A percentile compares a stretch with the other conserved stretches of the same genome.
phyloP scores from a whole-genome alignment of 2,888 invertebrate genomes.

The Conchocele bisecta region DNA sequence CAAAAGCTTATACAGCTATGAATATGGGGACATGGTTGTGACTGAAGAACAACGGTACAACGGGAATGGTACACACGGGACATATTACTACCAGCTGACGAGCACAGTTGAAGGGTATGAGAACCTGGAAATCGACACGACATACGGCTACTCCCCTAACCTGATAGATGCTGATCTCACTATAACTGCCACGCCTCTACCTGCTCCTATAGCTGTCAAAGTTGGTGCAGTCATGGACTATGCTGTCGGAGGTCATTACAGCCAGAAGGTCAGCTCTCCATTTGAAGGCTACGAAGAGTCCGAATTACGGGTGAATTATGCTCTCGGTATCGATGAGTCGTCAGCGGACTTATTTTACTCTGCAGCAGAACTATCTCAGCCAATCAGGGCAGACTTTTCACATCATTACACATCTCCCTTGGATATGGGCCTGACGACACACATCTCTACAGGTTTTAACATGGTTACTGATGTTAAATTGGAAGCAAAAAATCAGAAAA shows the following conservation, averaged over 20 bases:
- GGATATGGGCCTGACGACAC: constrained; percentile 36
- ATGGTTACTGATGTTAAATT: constrained; percentile 22
- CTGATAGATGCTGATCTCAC: too few species aligned
- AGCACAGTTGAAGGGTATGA: constrained; percentile 55
- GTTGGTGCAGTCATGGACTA: too few species aligned
- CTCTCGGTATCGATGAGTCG: constrained; percentile 2
- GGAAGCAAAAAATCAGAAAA: constrained; percentile 13
- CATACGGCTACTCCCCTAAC: too few species aligned
- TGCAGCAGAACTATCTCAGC: background rate
- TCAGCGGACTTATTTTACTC: constrained; percentile 19
- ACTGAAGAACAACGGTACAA: background rate
- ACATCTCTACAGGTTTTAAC: constrained; percentile 51
- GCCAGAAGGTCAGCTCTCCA: constrained; percentile 23
- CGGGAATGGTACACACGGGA: constrained; percentile 9
- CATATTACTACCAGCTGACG: background rate
- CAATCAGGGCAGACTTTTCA: constrained; percentile 1
- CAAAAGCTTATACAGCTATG: background rate
- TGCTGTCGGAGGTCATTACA: too few species aligned
- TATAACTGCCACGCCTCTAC: too few species aligned
- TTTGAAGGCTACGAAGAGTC: constrained; percentile 49
- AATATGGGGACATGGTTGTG: constrained; percentile 22
- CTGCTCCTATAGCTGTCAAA: too few species aligned
- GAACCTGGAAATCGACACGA: constrained; percentile 6
- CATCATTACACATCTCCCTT: background rate
- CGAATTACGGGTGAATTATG: constrained; percentile 26